Conservation (phyloP, 2,113 vertebrate species). For the Brachypodius melanocephalos region DNA sequence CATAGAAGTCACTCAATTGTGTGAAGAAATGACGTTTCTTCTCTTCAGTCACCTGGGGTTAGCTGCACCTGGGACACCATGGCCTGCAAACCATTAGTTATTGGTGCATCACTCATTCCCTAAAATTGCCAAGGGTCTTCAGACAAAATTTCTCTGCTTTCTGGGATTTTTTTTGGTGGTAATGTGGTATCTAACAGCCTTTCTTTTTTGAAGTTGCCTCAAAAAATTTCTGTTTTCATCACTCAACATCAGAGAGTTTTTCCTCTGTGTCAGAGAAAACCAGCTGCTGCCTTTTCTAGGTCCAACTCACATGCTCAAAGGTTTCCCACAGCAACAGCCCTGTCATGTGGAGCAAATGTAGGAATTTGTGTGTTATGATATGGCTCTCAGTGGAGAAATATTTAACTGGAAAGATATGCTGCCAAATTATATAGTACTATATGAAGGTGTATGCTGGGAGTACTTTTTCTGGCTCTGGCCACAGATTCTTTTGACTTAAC, state of each 20-base stretch:
- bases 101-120: not conserved
- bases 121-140: not conserved
- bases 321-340: not conserved
- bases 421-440: not conserved
- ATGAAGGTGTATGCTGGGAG: not conserved
- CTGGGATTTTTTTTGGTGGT: not conserved
- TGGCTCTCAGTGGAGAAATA: not conserved
- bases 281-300: not conserved
- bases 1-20: not conserved
- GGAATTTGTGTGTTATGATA: not conserved
- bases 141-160: not conserved
- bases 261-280: not conserved
- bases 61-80: accelerated
- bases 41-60: not conserved
- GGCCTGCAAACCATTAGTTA: not conserved
- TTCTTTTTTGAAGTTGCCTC: not conserved
- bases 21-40: not conserved
- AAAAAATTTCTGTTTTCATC: not conserved
- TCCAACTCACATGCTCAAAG: not conserved
- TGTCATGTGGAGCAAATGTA: not conserved
- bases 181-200: accelerated
- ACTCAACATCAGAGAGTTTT: not conserved
- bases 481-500: not conserved
- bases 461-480: not conserved
- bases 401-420: not conserved